Evolutionary conservation across 2,888 invertebrate species (phyloP).

Genomic region (Dolichopus griseipennis): DNA sequence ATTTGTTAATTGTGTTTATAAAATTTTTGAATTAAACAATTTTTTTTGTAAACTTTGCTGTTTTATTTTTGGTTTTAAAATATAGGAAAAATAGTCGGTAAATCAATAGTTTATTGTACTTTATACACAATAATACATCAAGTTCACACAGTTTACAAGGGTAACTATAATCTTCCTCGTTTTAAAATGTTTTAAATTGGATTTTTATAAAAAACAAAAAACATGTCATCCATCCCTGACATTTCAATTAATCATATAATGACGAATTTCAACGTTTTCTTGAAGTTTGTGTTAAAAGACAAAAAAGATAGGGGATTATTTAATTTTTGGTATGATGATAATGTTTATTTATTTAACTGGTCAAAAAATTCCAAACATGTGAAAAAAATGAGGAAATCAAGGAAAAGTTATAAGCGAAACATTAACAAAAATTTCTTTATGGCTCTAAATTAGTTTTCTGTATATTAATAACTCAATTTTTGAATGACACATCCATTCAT

Average conservation of each 20-base stretch:
- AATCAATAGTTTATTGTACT: too few species aligned
- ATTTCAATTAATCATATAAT: neutral
- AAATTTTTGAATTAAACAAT: too few species aligned
- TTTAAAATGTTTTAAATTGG: too few species aligned
- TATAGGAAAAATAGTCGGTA: too few species aligned
- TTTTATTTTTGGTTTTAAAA: too few species aligned
- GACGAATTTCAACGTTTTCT: neutral
- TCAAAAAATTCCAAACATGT: neutral
- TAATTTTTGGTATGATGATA: neutral
- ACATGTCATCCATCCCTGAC: neutral
- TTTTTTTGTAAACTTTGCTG: too few species aligned
- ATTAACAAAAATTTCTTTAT: neutral
- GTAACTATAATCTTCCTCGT: too few species aligned
- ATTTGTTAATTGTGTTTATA: too few species aligned
- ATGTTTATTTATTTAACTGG: neutral
- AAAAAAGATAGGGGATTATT: neutral
- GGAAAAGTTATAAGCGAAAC: neutral
- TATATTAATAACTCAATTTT: constrained; percentile 1
- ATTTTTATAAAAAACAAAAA: neutral
- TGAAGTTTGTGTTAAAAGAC: neutral
- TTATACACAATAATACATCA: too few species aligned
- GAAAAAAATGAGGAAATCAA: neutral
- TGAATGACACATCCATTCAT: neutral
- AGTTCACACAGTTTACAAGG: too few species aligned
- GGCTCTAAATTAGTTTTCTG: neutral